These are phyloP conservation scores for Scatophagus argus DNA, from an alignment of 2,113 vertebrate genomes.

Conservation along the genomic window DNA sequence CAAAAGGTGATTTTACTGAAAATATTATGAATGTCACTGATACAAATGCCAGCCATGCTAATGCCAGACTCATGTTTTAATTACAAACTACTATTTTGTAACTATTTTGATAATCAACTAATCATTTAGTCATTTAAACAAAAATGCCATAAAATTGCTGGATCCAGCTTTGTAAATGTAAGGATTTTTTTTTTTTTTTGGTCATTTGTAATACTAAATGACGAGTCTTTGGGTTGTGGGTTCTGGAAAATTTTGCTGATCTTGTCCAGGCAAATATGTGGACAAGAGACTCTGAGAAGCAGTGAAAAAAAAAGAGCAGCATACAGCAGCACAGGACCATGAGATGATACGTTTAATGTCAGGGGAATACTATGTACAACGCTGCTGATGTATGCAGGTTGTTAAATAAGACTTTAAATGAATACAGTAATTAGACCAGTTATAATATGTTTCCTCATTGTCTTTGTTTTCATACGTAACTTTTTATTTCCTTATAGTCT, in stretches of 20 bases:
- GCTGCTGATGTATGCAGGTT: background rate
- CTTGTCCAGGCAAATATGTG: background rate
- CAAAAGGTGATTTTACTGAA: background rate
- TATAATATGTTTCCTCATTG: background rate
- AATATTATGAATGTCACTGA: too few relatives aligned
- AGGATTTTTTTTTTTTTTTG: too few relatives aligned
- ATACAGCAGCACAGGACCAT: background rate
- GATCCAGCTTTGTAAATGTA: too few relatives aligned
- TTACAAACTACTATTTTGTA: too few relatives aligned
- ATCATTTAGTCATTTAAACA: too few relatives aligned
- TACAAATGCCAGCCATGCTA: background rate
- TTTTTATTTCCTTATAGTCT: background rate
- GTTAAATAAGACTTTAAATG: background rate
- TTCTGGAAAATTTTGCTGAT: too few relatives aligned
- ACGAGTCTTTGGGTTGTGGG: too few relatives aligned
- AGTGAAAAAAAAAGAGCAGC: background rate
- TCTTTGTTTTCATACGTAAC: background rate
- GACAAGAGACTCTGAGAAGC: background rate
- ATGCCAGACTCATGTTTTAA: background rate
- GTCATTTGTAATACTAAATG: too few relatives aligned
- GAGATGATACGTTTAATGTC: background rate
- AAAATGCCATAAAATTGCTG: too few relatives aligned
- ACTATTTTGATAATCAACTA: too few relatives aligned
- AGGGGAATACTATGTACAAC: background rate
- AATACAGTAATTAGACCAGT: background rate